Base-by-base conservation (phyloP, 2,797 vertebrate species). In the Chloroceryle inda region DNA sequence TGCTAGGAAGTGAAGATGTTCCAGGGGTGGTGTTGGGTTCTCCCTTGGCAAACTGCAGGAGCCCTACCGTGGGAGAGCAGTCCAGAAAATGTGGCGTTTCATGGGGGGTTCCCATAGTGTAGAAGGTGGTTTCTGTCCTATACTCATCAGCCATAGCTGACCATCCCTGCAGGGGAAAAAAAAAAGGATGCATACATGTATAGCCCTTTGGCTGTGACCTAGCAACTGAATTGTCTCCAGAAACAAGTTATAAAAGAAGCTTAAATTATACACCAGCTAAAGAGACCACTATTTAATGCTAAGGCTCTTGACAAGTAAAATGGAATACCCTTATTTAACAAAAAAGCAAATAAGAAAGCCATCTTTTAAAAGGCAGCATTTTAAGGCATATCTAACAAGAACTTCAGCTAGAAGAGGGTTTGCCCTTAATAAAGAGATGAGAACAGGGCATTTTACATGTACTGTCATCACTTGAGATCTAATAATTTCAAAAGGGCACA, bases 31-130 rank as follows among this genome's bases (percentile, higher is more conserved):
- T 40, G 37, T 16, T 24, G 23, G 15, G 16, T 6, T 81, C 45
- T 78, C 23, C 27, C 23, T 13, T 37, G 82, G 56, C 52, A 44
- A 35, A 5, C 5, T 5, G 6, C 11, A 12, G 24, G 21, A 61
- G 52, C 11, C 45, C 22, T 17, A 52, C 0, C 1, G 2, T 16
- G 58, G 82, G n/a, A 58, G 76, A 56, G 3, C 27, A 29, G 33
- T 5, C 68, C 13, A 5, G 56, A 4, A 21, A 27, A 50, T 2
- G 7, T 13, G 3, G 55, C 12, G 26, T 13, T 47, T 27, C 26
- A 1, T 2, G 4, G 52, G 53, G 2, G 27, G 3, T 29, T 74
- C 6, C 18, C 4, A 1, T 24, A 0, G 2, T 17, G 15, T 38
- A 5, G 27, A 31, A 45, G 61, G 2, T 37, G 55, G 11, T 22